A percentile compares a stretch with the other conserved stretches of the same genome.
These are phyloP conservation scores for Harpegnathos saltator DNA, from an alignment of 1,140 invertebrate genomes.

Conservation along the genomic window DNA sequence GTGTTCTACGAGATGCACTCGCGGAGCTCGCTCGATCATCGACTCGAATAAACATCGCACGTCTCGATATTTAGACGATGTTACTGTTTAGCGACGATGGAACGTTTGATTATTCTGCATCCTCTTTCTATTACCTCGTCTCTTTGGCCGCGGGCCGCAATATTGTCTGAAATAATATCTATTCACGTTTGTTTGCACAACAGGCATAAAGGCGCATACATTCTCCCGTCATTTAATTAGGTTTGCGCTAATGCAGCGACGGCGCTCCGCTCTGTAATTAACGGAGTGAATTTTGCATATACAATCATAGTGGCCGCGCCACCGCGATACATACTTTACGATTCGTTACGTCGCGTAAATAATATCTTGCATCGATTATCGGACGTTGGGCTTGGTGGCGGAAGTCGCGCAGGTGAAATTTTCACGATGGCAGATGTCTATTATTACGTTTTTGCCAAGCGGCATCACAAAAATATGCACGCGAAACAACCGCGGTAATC, in stretches of 20 bases:
- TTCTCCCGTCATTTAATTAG: slow-evolving; percentile 57
- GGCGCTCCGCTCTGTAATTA: slow-evolving; percentile 47
- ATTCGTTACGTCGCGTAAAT: slow-evolving; percentile 4
- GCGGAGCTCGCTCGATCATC: not conserved
- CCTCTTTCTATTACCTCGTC: slow-evolving; percentile 42
- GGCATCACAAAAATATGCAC: too few relatives aligned
- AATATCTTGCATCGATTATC: slow-evolving; percentile 5
- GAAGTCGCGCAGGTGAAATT: not conserved
- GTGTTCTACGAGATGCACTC: not conserved
- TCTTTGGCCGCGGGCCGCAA: slow-evolving; percentile 28
- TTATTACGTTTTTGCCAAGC: not conserved
- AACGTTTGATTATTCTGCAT: slow-evolving; percentile 44
- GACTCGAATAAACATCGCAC: slow-evolving; percentile 9
- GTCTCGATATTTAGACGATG: slow-evolving; percentile 32
- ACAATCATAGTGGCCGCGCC: slow-evolving; percentile 20
- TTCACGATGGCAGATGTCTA: not conserved
- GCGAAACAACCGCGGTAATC: too few relatives aligned
- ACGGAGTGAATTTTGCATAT: slow-evolving; percentile 45
- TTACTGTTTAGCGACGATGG: slow-evolving; percentile 26
- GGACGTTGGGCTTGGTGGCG: not conserved
- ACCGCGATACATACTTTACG: not conserved
- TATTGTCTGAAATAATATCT: slow-evolving; percentile 62
- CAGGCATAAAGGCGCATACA: slow-evolving; percentile 54
- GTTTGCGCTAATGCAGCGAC: slow-evolving; percentile 40
- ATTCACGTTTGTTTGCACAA: slow-evolving; percentile 50